phyloP scores from a whole-genome alignment of 2,113 vertebrate species.

The Triplophysa siluroides region DNA sequence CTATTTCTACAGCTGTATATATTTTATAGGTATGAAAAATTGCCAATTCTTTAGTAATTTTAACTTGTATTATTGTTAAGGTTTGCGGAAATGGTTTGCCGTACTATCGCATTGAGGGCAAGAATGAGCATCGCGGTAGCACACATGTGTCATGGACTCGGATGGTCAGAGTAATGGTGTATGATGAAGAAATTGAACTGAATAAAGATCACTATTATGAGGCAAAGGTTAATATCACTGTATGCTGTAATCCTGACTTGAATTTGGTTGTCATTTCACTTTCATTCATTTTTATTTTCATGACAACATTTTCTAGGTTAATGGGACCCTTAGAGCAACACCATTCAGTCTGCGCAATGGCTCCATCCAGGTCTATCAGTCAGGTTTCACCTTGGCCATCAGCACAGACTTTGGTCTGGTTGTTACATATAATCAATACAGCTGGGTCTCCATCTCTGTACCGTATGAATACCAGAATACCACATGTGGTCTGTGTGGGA shows the following conservation, averaged over 20 bases:
- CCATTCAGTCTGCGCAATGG: conserved; percentile 60
- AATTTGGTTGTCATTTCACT: not conserved
- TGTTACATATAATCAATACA: conserved; percentile 61
- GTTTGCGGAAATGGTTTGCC: conserved; percentile 50
- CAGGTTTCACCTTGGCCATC: conserved; percentile 61
- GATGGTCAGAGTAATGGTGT: conserved; percentile 57
- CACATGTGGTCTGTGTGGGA: conserved; percentile 69
- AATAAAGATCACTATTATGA: conserved; percentile 48
- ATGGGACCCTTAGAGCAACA: conserved; percentile 52
- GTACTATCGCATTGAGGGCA: conserved; percentile 61
- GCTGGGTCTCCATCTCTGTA: conserved; percentile 57
- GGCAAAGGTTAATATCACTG: conserved; percentile 56
- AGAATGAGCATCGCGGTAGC: conserved; percentile 63
- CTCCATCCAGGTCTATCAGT: conserved; percentile 49
- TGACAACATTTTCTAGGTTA: conserved; percentile 58
- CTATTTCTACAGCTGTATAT: not conserved
- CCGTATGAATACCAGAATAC: conserved; percentile 57
- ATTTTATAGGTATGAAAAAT: no score
- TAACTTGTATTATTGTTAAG: not conserved
- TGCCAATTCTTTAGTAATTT: not conserved
- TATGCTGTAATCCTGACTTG: not conserved
- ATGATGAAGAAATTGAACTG: conserved; percentile 58
- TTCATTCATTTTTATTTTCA: not conserved
- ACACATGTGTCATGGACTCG: conserved; percentile 58
- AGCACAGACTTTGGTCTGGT: conserved; percentile 63